Base-by-base conservation (phyloP, 2,888 invertebrate genomes). In the Hypomecis atomaria region DNA sequence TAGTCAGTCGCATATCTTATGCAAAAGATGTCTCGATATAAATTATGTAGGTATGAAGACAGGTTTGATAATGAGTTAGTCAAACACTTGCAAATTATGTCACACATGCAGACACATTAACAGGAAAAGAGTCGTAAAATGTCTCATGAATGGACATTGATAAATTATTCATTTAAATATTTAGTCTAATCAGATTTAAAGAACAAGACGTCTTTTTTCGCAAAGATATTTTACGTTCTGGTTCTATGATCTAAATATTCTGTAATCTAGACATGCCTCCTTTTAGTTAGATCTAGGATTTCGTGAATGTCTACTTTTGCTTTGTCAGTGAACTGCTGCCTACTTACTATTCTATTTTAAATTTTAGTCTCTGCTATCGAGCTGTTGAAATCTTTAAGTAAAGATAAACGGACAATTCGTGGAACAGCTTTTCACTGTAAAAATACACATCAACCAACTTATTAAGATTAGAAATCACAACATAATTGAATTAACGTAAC, bases 401-500 rank as follows among this genome's bases (percentile, higher is more conserved):
- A 8, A 42, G 9, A 34, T 44, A 52, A 59, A 37, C 11, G 4
- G 33, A 45, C 8, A 49, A 37, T 64, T 47, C 59, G 2, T 9
- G 34, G 61, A 61, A 62, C 53, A 37, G n/a, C 13, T 8, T 53
- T 65, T 52, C 59, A 63, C 64, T 55, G 54, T 53, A 36, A 59
- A 43, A 62, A 59, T 67, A 57, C 69, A 67, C 67, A 67, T 59
- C 58, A 66, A 60, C 55, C 38, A 49, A 38, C 55, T 62, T 54
- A 66, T 64, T 59, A 65, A 59, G 67, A 65, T 67, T 66, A 70
- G 72, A 77, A 78, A 78, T 78, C 78, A 75, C 76, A 81, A 81
- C 74, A 78, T 81, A 79, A 85, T 84, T 83, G 81, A 87, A 88
- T 89, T 86, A 88, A 84, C 79, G 57, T 82, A 82, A 81, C 77